These are phyloP conservation scores for Palaemon carinicauda DNA, from an alignment of 1,140 invertebrate species.

Conservation along the genomic window DNA sequence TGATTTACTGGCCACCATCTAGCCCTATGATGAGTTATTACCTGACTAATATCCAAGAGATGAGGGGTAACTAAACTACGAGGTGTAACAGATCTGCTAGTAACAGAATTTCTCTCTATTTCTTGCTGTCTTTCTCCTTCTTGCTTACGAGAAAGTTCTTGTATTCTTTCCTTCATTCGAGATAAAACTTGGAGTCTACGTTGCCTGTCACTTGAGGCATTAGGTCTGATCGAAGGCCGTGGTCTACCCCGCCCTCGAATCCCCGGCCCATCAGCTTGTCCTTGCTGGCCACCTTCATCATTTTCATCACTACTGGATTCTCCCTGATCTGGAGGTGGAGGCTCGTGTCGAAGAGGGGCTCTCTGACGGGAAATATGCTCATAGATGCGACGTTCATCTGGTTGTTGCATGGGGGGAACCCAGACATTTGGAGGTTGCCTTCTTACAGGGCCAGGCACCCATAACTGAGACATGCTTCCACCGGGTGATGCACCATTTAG, in stretches of 20 bases:
- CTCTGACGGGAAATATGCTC: slow-evolving; percentile 59
- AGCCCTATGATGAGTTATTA: slow-evolving; percentile 58
- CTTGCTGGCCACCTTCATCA: slow-evolving; percentile 25
- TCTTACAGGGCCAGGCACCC: slow-evolving; percentile 41
- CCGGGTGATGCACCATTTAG: slow-evolving; percentile 9
- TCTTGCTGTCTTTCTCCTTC: slow-evolving; percentile 50
- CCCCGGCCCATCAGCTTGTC: background rate
- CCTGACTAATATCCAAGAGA: slow-evolving; percentile 83
- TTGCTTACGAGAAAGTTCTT: slow-evolving; percentile 61
- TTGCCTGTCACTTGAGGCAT: slow-evolving; percentile 68
- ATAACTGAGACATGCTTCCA: slow-evolving; percentile 46
- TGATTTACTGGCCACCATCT: slow-evolving; percentile 57
- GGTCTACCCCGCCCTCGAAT: slow-evolving; percentile 24
- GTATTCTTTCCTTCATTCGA: slow-evolving; percentile 71
- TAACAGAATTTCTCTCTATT: background rate
- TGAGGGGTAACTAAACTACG: slow-evolving; percentile 62
- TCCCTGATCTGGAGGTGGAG: slow-evolving; percentile 23
- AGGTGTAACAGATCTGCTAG: slow-evolving; percentile 25
- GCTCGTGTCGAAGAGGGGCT: slow-evolving; percentile 49
- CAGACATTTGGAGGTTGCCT: slow-evolving; percentile 59
- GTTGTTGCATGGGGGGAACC: slow-evolving; percentile 60
- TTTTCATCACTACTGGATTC: slow-evolving; percentile 42
- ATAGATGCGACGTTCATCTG: slow-evolving; percentile 50
- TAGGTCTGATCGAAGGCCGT: slow-evolving; percentile 64
- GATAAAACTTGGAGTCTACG: slow-evolving; percentile 72